phyloP scores from a whole-genome alignment of 2,797 vertebrate genomes.

The Megalops cyprinoides region DNA sequence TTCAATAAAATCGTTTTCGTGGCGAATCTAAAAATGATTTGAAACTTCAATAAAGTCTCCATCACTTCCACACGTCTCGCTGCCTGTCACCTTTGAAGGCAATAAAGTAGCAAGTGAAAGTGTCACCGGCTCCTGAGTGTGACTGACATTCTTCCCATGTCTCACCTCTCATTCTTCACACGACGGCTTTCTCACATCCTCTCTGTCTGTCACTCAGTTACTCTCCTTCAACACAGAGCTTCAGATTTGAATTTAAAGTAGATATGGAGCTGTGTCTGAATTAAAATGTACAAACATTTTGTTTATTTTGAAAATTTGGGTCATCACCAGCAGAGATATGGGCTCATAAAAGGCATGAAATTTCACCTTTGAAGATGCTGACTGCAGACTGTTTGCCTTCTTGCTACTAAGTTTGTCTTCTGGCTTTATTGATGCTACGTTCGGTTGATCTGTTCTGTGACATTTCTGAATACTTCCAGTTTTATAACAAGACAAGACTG shows the following conservation, averaged over 20 bases:
- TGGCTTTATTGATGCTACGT: neutral
- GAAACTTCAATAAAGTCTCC: constrained; percentile 28
- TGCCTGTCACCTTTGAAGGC: constrained; percentile 61
- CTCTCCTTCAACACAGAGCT: neutral
- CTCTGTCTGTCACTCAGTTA: constrained; percentile 29
- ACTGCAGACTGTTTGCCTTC: neutral
- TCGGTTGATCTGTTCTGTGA: neutral
- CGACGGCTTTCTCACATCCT: constrained; percentile 51
- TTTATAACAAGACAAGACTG: neutral
- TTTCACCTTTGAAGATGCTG: neutral
- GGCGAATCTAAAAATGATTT: constrained; percentile 16
- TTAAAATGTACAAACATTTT: neutral
- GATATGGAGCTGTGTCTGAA: neutral
- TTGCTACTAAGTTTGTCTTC: no score
- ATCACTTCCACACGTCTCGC: constrained; percentile 61
- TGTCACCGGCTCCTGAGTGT: constrained; percentile 35
- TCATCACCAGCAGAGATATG: neutral
- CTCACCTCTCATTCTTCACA: constrained; percentile 58
- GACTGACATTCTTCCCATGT: neutral
- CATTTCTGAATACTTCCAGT: neutral
- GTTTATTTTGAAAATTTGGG: neutral
- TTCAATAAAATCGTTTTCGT: constrained; percentile 45
- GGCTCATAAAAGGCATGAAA: neutral
- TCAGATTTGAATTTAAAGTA: neutral
- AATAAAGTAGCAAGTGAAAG: constrained; percentile 53